A percentile compares a stretch with the other conserved stretches of the same genome.
phyloP scores from a whole-genome alignment of 2,888 invertebrate genomes.

The Phlogophora meticulosa region DNA sequence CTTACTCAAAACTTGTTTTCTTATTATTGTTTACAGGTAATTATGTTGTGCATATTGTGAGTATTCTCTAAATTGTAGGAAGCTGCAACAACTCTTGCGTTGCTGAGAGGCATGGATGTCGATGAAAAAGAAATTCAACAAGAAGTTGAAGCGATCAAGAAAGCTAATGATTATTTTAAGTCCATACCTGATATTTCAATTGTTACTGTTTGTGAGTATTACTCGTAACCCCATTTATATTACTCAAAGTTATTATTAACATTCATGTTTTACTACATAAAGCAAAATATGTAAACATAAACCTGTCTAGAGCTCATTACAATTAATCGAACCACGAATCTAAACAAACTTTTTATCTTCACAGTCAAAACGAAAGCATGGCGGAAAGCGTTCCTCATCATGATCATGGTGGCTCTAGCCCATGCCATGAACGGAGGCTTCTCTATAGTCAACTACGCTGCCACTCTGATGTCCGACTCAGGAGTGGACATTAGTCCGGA shows the following conservation, averaged over 20 bases:
- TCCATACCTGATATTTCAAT: constrained; percentile 75
- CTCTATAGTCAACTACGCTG: constrained; percentile 71
- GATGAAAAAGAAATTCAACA: constrained; percentile 73
- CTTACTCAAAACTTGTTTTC: constrained; percentile 16
- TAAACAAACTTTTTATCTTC: constrained; percentile 32
- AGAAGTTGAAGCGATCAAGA: constrained; percentile 74
- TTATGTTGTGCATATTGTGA: constrained; percentile 17
- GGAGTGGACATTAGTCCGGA: constrained; percentile 70
- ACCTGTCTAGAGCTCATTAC: background rate
- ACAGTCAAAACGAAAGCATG: constrained; percentile 74
- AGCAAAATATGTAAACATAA: background rate
- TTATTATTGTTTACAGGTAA: constrained; percentile 18
- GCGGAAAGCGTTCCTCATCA: constrained; percentile 71
- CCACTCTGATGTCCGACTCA: constrained; percentile 67
- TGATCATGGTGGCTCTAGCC: constrained; percentile 58
- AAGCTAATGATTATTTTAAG: constrained; percentile 75
- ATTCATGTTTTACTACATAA: background rate
- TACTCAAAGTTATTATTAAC: background rate
- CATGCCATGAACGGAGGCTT: constrained; percentile 71
- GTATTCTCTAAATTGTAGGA: constrained; percentile 69
- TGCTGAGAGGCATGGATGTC: constrained; percentile 73
- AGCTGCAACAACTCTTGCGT: constrained; percentile 72
- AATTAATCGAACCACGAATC: background rate
- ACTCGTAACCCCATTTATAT: background rate
- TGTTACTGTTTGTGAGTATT: constrained; percentile 75